These are phyloP conservation scores for Drosophila borborema DNA, from an alignment of 2,888 invertebrate species.

Conservation along the genomic window DNA sequence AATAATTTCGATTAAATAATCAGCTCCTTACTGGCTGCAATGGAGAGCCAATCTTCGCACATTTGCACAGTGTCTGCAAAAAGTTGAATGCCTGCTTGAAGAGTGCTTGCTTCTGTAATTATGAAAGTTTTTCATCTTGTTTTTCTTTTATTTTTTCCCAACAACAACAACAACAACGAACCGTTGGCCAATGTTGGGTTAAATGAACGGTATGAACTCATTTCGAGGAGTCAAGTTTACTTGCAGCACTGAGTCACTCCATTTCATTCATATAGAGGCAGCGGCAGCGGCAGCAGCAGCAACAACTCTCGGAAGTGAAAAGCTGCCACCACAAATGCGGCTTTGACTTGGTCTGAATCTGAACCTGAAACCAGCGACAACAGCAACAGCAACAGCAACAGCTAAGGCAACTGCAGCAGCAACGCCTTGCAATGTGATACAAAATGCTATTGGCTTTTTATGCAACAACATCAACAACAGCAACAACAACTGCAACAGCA, in stretches of 20 bases:
- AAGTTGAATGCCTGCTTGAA: conserved; percentile 54
- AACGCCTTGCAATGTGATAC: conserved; percentile 73
- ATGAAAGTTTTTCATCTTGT: conserved; percentile 68
- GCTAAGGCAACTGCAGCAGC: conserved; percentile 40
- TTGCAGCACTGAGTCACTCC: conserved; percentile 62
- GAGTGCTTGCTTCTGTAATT: conserved; percentile 56
- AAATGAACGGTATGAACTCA: conserved; percentile 76
- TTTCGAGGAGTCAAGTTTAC: conserved; percentile 73
- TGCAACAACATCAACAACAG: conserved; percentile 54
- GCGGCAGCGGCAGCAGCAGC: conserved; percentile 17
- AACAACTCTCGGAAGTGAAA: conserved; percentile 70
- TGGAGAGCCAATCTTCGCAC: conserved; percentile 57
- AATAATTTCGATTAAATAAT: conserved; percentile 80
- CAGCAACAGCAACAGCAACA: conserved; percentile 39
- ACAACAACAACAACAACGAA: conserved; percentile 24
- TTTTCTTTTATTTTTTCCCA: conserved; percentile 17
- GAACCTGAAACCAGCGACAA: conserved; percentile 66
- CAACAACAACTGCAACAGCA: conserved; percentile 60
- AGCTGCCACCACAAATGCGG: conserved; percentile 71
- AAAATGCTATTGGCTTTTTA: conserved; percentile 69
- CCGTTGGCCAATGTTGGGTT: conserved; percentile 48
- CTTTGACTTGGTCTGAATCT: conserved; percentile 41
- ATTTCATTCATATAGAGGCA: conserved; percentile 63
- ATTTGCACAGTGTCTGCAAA: conserved; percentile 64
- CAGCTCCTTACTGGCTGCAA: conserved; percentile 50